phyloP scores from a whole-genome alignment of 2,113 vertebrate genomes.

The Gallinago paraguaiae region DNA sequence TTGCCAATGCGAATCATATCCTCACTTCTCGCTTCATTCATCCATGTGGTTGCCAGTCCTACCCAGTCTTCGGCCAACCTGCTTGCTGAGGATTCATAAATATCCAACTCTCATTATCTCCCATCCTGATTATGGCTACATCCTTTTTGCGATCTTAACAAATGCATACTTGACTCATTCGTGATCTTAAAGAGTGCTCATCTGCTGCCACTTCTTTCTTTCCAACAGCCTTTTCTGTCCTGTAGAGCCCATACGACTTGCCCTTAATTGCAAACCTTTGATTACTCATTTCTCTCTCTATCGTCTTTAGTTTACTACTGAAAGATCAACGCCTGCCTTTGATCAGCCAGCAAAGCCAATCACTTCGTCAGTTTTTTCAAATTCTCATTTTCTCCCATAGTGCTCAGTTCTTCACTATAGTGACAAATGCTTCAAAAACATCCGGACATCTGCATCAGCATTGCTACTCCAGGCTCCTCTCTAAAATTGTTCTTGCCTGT shows the following conservation, averaged over 20 bases:
- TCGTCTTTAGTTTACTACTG: neutral
- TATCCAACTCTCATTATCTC: neutral
- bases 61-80: neutral
- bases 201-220: neutral
- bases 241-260: neutral
- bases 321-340: neutral
- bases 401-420: neutral
- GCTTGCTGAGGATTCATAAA: neutral
- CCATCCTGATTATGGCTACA: neutral
- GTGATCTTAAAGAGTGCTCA: neutral
- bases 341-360: neutral
- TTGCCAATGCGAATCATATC: neutral
- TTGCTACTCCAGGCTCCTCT: neutral
- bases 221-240: neutral
- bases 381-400: neutral
- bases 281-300: neutral
- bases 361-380: neutral
- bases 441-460: neutral
- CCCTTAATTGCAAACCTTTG: neutral
- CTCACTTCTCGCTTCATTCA: neutral
- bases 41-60: neutral
- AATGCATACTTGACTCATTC: neutral
- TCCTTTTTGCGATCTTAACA: neutral
- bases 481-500: neutral
- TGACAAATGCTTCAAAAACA: neutral